Evolutionary conservation across 2,797 vertebrate species (phyloP), one percentile per base, ranked within the genome.

Genomic region (Esox masquinongy): DNA sequence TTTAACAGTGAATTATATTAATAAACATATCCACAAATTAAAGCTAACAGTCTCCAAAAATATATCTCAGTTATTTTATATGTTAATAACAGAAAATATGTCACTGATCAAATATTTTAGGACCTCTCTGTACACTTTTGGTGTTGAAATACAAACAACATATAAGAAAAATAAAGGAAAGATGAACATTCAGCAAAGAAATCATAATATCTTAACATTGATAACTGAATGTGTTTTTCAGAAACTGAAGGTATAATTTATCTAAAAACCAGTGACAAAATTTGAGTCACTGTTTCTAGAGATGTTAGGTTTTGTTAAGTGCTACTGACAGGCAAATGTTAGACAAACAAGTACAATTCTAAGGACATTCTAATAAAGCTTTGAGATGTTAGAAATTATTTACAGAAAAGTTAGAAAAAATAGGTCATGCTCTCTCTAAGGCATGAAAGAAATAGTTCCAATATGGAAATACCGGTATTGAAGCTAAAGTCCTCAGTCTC

Each of bases 391-490:
- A 85, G 70, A 74, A 80, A 84, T 79, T 86, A 86, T 77, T 80
- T 86, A 70, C 4, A 16, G 76, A 79, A 85, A 77, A 34, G 78
- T 89, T 91, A 87, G 82, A 80, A 34, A 75, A 83, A 77, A 86
- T 80, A 79, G 73, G 49, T 80, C 19, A 80, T 72, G 79, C 85
- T 80, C 82, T 90, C 86, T 77, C 79, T 80, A 81, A 90, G 87
- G 85, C 82, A 83, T 80, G 68, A 70, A 73, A 86, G 70, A 74
- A 80, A 53, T 63, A 79, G 82, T 88, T 90, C 86, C 86, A 88
- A 85, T 87, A 88, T 90, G 85, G 88, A 90, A 88, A 77, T 94
- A 95, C 94, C 92, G 93, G 93, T 89, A 95, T 93, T 79, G 93
- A 94, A 80, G 93, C 90, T 93, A 94, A 92, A 73, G 90, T 94